These are phyloP conservation scores for Montipora foliosa DNA, from an alignment of 64 coral and sea anemone species.

Conservation along the genomic window DNA sequence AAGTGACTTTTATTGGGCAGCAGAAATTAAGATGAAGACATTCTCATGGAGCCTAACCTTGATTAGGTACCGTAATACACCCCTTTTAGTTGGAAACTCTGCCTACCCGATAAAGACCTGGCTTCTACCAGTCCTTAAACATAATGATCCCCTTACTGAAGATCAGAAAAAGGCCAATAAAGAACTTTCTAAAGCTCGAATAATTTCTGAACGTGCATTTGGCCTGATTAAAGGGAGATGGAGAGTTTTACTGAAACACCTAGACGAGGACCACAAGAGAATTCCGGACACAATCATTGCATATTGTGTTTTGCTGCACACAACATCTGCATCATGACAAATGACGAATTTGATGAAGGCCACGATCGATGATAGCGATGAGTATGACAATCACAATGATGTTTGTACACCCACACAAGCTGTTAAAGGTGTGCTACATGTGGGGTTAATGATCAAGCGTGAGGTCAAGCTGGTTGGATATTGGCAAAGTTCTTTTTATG, in stretches of 20 bases:
- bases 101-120: constrained; percentile 34
- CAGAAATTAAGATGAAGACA: constrained; percentile 32
- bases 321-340: constrained; percentile 46
- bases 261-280: constrained; percentile 56
- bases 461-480: too few relatives aligned
- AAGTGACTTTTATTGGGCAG: constrained; percentile 25
- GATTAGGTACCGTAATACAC: constrained; percentile 41
- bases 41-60: constrained; percentile 51
- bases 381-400: constrained; percentile 38
- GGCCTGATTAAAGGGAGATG: too few relatives aligned
- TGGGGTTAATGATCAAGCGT: too few relatives aligned
- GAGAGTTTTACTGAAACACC: constrained; percentile 51
- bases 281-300: constrained; percentile 40
- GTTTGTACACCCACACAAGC: constrained; percentile 35
- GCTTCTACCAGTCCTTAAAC: neutral
- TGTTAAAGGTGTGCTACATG: constrained; percentile 43
- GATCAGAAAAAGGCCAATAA: constrained; percentile 66
- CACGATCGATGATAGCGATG: neutral
- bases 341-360: constrained; percentile 24
- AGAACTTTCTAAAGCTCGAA: constrained; percentile 55
- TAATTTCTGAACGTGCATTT: too few relatives aligned
- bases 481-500: too few relatives aligned
- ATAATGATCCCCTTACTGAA: constrained; percentile 54
- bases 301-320: constrained; percentile 27
- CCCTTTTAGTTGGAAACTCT: constrained; percentile 67